These are phyloP conservation scores for Thunnus maccoyii DNA, from an alignment of 2,113 vertebrate genomes.

Conservation along the genomic window DNA sequence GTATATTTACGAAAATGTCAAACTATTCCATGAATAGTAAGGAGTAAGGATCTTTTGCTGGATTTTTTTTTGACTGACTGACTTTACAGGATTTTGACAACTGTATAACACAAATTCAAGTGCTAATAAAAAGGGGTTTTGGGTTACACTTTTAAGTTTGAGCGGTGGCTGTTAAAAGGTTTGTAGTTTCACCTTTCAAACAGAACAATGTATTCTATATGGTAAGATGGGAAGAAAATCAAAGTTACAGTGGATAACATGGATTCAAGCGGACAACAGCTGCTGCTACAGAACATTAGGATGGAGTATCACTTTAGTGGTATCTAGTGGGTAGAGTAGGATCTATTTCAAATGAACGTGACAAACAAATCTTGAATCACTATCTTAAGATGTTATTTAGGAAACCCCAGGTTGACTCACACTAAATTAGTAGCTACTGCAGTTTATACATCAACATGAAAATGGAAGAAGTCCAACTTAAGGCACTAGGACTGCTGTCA, in stretches of 20 bases:
- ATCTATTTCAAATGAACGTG: neutral
- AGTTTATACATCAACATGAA: slow-evolving; percentile 39
- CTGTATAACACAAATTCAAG: too few species aligned
- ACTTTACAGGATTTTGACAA: too few species aligned
- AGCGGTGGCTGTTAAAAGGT: too few species aligned
- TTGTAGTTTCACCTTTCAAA: too few species aligned
- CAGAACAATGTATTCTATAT: neutral
- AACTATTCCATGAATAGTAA: too few species aligned
- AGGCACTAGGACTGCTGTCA: slow-evolving; percentile 72
- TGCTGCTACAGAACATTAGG: too few species aligned
- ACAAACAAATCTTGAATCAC: neutral
- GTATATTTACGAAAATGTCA: too few species aligned
- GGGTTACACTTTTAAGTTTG: too few species aligned
- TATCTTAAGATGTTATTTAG: neutral
- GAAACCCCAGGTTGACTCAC: neutral
- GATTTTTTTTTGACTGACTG: too few species aligned
- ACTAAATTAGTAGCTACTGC: neutral
- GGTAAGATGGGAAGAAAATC: neutral
- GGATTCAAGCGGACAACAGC: neutral
- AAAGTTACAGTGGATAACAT: neutral
- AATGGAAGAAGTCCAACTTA: slow-evolving; percentile 71
- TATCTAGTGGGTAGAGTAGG: neutral
- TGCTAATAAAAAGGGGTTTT: neutral
- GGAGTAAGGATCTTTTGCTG: too few species aligned
- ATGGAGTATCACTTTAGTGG: neutral